phyloP scores from a whole-genome alignment of 2,797 vertebrate genomes.

The Natrix natrix region DNA sequence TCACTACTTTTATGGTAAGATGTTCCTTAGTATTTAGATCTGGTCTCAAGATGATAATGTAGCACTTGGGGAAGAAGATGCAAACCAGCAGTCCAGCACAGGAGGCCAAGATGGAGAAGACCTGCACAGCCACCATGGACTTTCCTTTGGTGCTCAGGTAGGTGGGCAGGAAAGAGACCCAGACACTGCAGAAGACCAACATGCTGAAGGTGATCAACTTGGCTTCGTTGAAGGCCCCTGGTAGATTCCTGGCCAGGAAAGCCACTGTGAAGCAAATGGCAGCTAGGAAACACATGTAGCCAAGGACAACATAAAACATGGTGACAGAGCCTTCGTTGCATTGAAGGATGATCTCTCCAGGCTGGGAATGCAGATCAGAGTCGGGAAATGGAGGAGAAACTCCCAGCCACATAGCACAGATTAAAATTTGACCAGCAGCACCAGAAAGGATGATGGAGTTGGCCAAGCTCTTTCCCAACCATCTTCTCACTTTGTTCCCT shows the following conservation, averaged over 20 bases:
- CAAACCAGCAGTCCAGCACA: too few relatives aligned
- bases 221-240: too few relatives aligned
- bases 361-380: not conserved
- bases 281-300: not conserved
- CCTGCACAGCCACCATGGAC: too few relatives aligned
- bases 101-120: too few relatives aligned
- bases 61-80: too few relatives aligned
- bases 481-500: not conserved
- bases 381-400: not conserved
- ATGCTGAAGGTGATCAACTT: too few relatives aligned
- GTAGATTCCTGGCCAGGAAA: not conserved
- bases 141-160: too few relatives aligned
- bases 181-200: too few relatives aligned
- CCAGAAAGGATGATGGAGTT: not conserved
- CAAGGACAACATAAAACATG: not conserved
- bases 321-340: not conserved
- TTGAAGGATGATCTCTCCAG: not conserved
- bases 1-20: too few relatives aligned
- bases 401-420: not conserved
- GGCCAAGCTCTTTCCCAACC: not conserved
- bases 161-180: too few relatives aligned
- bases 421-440: not conserved
- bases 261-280: not conserved
- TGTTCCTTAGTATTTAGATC: too few relatives aligned
- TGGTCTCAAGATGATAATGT: too few relatives aligned